Percentiles rank a stretch among this genome's conserved stretches.
Evolutionary conservation across 2,888 invertebrate species (phyloP).

Genomic region (Biston betularia): DNA sequence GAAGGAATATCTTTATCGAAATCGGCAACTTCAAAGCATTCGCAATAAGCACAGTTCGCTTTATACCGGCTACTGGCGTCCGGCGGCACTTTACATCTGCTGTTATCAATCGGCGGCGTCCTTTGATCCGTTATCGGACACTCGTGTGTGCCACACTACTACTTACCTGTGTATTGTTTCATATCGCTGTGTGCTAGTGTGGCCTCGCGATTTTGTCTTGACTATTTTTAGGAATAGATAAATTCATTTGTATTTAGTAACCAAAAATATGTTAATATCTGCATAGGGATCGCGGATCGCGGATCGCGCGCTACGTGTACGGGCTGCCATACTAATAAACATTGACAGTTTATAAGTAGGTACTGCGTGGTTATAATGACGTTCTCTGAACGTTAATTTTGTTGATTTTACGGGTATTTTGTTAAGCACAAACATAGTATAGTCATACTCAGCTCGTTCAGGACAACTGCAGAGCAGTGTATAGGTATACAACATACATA

Average conservation of each 20-base stretch:
- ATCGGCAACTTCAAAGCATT: constrained; percentile 66
- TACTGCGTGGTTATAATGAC: no score
- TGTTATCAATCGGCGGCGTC: constrained; percentile 64
- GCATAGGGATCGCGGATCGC: no score
- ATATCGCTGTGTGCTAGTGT: constrained; percentile 26
- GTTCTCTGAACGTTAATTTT: no score
- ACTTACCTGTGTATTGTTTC: constrained; percentile 73
- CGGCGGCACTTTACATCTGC: constrained; percentile 67
- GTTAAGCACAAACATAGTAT: no score
- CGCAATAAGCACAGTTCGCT: constrained; percentile 62
- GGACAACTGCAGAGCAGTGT: no score
- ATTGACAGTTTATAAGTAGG: not conserved
- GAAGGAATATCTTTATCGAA: constrained; percentile 49
- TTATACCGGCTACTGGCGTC: constrained; percentile 68
- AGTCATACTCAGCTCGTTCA: no score
- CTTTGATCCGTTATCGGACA: constrained; percentile 72
- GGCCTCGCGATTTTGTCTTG: constrained; percentile 16
- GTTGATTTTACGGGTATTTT: no score
- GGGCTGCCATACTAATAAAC: no score
- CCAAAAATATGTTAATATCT: not conserved
- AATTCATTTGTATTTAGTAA: constrained; percentile 7
- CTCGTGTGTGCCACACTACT: constrained; percentile 69
- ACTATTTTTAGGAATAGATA: constrained; percentile 15
- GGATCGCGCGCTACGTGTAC: no score
- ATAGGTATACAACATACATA: no score